Conservation (phyloP, 2,888 invertebrate genomes). For the Habroteleia sp. region DNA sequence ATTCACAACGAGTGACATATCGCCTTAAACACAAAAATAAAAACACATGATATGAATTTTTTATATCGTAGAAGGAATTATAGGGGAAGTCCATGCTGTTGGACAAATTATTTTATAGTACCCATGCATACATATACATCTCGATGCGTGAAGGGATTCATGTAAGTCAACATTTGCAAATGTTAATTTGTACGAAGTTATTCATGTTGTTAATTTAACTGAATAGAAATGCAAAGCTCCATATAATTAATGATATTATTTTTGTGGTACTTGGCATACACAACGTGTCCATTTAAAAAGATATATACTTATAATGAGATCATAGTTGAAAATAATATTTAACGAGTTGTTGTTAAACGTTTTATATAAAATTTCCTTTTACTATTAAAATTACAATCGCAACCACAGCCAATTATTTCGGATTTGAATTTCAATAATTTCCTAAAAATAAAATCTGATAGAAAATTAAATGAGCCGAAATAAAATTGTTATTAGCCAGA, state of each 20-base stretch:
- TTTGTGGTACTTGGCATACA: constrained; percentile 47
- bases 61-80: background rate
- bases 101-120: too few relatives aligned
- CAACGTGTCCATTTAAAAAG: constrained; percentile 41
- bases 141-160: constrained; percentile 14
- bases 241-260: constrained; percentile 29
- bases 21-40: constrained; percentile 17
- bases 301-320: constrained; percentile 12
- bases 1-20: too few relatives aligned
- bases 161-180: background rate
- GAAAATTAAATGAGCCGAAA: constrained; percentile 3
- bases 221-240: constrained; percentile 43
- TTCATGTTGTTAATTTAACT: constrained; percentile 20
- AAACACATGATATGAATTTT: constrained; percentile 11
- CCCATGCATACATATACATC: constrained; percentile 12
- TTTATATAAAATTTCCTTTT: constrained; percentile 43
- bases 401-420: constrained; percentile 3
- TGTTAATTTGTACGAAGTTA: constrained; percentile 23
- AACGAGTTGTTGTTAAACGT: constrained; percentile 36
- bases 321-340: constrained; percentile 22
- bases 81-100: constrained; percentile 38
- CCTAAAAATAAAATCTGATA: constrained; percentile 46
- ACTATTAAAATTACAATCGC: constrained; percentile 24
- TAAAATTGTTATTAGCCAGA: constrained; percentile 7
- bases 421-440: constrained; percentile 10